phyloP scores from a whole-genome alignment of 64 coral and sea anemone species.

The Pocillopora damicornis region DNA sequence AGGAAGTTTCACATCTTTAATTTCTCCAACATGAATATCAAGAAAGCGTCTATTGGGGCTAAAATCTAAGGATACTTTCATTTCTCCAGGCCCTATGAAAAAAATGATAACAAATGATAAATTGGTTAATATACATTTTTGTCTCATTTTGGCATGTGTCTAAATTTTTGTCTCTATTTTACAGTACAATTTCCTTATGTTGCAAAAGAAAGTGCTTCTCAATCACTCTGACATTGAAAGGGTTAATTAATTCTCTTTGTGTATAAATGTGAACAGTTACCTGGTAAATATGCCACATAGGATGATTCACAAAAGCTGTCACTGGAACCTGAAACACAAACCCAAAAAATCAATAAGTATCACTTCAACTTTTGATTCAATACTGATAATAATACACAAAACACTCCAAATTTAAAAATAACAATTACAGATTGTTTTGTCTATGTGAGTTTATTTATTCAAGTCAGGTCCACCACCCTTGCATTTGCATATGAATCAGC shows the following conservation, averaged over 20 bases:
- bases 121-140: neutral
- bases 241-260: too few species aligned
- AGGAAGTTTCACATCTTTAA: slow-evolving; percentile 70
- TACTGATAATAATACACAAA: too few species aligned
- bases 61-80: slow-evolving; percentile 72
- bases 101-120: neutral
- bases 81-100: slow-evolving; percentile 47
- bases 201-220: too few species aligned
- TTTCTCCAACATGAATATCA: slow-evolving; percentile 63
- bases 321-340: slow-evolving; percentile 10
- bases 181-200: too few species aligned
- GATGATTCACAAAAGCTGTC: slow-evolving; percentile 19
- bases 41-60: slow-evolving; percentile 25
- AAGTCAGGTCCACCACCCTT: too few species aligned
- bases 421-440: too few species aligned
- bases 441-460: too few species aligned
- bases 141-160: too few species aligned
- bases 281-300: neutral
- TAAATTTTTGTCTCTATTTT: too few species aligned
- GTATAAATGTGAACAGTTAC: neutral
- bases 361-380: neutral
- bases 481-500: too few species aligned
- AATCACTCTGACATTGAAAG: too few species aligned
- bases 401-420: too few species aligned
- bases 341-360: neutral